Evolutionary conservation across 2,888 invertebrate genomes (phyloP).

Genomic region (Aphelenchoides bicaudatus): DNA sequence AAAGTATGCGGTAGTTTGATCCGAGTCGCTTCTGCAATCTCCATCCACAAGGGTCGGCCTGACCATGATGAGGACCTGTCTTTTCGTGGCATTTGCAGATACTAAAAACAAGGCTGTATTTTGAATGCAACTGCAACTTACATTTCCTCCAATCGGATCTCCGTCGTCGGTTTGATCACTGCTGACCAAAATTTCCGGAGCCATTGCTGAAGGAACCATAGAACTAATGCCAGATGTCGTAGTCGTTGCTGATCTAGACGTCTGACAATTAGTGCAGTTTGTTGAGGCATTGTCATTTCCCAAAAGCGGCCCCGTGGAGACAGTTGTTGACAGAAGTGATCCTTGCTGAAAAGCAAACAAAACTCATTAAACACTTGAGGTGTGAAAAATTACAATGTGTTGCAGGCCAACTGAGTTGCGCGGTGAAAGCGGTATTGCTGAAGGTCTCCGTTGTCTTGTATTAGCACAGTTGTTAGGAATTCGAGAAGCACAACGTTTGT

Average conservation of each 20-base stretch:
- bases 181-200: constrained; percentile 59
- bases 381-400: constrained; percentile 20
- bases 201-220: constrained; percentile 15
- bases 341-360: constrained; percentile 10
- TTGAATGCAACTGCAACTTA: constrained; percentile 25
- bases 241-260: constrained; percentile 3
- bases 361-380: constrained; percentile 8
- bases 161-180: constrained; percentile 54
- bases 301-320: constrained; percentile 12
- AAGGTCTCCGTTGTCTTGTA: constrained; percentile 64
- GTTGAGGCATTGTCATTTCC: too few species aligned
- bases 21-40: constrained; percentile 70
- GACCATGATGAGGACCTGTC: constrained; percentile 62
- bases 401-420: constrained; percentile 49
- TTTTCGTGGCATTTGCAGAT: constrained; percentile 59
- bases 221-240: constrained; percentile 13
- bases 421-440: constrained; percentile 61
- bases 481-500: constrained; percentile 87
- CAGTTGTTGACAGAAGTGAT: constrained; percentile 21
- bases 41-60: constrained; percentile 71
- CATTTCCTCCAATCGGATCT: constrained; percentile 58
- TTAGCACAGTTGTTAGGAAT: constrained; percentile 92
- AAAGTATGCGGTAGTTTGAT: constrained; percentile 61
- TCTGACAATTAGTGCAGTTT: constrained; percentile 5
- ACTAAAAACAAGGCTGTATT: constrained; percentile 35